These are phyloP conservation scores for Muntiacus muntjak DNA, from an alignment of 2,113 vertebrate species.

Conservation along the genomic window DNA sequence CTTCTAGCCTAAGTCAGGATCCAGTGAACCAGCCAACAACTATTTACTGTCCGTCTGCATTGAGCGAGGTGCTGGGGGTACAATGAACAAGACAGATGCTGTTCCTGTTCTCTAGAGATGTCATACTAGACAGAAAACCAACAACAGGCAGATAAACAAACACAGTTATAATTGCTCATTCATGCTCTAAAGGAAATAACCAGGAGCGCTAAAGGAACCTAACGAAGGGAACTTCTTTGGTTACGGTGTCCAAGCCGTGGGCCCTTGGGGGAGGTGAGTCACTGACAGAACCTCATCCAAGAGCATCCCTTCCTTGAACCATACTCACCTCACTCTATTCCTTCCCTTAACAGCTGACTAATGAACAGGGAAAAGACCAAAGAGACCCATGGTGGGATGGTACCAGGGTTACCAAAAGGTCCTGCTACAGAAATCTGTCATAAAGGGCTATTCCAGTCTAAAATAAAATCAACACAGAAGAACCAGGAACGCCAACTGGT, in stretches of 20 bases:
- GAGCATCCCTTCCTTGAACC: not conserved
- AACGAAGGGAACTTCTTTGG: not conserved
- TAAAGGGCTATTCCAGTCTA: not conserved
- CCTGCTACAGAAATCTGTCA: not conserved
- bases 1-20: not conserved
- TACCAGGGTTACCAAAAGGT: not conserved
- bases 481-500: not conserved
- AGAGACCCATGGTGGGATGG: not conserved
- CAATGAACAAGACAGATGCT: not conserved
- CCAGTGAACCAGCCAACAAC: not conserved
- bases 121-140: not conserved
- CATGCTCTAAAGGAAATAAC: not conserved
- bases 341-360: not conserved
- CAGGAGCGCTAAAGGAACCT: not conserved
- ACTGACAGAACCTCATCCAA: not conserved
- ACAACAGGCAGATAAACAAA: not conserved
- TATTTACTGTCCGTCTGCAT: not conserved
- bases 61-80: not conserved
- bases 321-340: not conserved
- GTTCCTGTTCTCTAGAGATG: not conserved
- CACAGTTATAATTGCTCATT: fast-evolving
- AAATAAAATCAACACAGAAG: constrained; percentile 39
- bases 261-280: not conserved
- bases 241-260: not conserved
- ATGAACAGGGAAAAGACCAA: not conserved